Conservation (phyloP, 2,888 invertebrate genomes). For the Yponomeuta malinellus region DNA sequence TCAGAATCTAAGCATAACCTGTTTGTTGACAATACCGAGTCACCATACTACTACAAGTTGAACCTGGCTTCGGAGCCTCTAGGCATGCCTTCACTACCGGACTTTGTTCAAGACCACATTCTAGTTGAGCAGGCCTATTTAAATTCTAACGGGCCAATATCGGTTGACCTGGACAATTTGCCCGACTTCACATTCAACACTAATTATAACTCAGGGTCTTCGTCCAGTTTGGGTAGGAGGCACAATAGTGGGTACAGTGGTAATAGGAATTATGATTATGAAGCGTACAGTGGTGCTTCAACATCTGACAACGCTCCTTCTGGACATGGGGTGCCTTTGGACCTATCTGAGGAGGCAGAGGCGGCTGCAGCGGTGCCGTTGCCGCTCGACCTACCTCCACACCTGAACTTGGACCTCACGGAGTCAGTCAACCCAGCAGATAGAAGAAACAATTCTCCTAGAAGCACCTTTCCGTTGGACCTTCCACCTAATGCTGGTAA, state of each 20-base stretch:
- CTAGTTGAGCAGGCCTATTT: constrained; percentile 86
- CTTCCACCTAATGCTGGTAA: constrained; percentile 65
- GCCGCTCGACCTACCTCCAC: constrained; percentile 54
- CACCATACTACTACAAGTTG: constrained; percentile 60
- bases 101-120: constrained; percentile 93
- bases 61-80: constrained; percentile 63
- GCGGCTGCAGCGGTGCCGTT: constrained; percentile 42
- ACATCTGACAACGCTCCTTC: constrained; percentile 45
- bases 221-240: constrained; percentile 53
- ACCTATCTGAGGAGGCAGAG: constrained; percentile 53
- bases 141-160: constrained; percentile 68
- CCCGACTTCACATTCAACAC: constrained; percentile 81
- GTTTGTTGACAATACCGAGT: constrained; percentile 56
- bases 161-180: constrained; percentile 79
- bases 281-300: constrained; percentile 48
- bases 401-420: constrained; percentile 62
- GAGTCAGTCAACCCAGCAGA: constrained; percentile 67
- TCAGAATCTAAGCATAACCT: constrained; percentile 68
- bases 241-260: constrained; percentile 46
- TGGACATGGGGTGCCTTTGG: constrained; percentile 49
- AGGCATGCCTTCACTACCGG: constrained; percentile 83
- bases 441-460: constrained; percentile 60
- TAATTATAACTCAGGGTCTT: constrained; percentile 59
- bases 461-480: constrained; percentile 62
- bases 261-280: constrained; percentile 57